phyloP scores from a whole-genome alignment of 2,113 vertebrate genomes.

The Apteryx mantelli region DNA sequence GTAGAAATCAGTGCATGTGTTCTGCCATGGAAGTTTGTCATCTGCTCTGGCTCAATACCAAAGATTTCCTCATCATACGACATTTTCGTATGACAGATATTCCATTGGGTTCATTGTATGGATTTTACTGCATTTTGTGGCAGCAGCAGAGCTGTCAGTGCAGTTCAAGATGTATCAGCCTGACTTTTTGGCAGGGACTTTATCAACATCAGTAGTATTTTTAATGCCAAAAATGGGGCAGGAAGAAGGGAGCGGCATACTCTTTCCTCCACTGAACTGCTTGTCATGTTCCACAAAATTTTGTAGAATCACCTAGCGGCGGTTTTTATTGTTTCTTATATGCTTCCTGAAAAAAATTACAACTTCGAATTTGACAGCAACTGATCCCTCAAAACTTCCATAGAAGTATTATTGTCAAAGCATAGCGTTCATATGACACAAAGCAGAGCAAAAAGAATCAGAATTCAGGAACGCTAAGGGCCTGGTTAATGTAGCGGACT shows the following conservation, averaged over 20 bases:
- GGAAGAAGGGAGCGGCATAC: conserved; percentile 17
- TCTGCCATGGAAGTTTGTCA: background rate
- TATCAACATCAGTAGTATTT: conserved; percentile 6
- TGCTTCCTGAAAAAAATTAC: conserved; percentile 45
- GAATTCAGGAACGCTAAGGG: background rate
- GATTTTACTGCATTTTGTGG: conserved; percentile 18
- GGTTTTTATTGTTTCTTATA: conserved; percentile 30
- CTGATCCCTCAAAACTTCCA: background rate
- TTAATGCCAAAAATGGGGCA: background rate
- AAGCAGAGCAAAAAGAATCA: background rate
- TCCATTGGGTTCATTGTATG: background rate
- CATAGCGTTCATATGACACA: background rate
- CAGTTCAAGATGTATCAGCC: background rate
- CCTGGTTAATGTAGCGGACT: background rate
- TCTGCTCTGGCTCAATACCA: conserved; percentile 3
- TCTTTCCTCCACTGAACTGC: background rate
- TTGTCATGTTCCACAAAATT: conserved; percentile 9
- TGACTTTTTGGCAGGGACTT: conserved; percentile 32
- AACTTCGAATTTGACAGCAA: conserved; percentile 24
- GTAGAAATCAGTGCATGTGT: background rate
- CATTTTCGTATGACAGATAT: background rate
- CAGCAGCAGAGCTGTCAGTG: background rate
- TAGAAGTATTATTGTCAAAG: background rate
- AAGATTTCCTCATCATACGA: background rate
- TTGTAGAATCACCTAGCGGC: background rate